Conservation (phyloP, 2,113 vertebrate genomes). For the Phodopus roborovskii region DNA sequence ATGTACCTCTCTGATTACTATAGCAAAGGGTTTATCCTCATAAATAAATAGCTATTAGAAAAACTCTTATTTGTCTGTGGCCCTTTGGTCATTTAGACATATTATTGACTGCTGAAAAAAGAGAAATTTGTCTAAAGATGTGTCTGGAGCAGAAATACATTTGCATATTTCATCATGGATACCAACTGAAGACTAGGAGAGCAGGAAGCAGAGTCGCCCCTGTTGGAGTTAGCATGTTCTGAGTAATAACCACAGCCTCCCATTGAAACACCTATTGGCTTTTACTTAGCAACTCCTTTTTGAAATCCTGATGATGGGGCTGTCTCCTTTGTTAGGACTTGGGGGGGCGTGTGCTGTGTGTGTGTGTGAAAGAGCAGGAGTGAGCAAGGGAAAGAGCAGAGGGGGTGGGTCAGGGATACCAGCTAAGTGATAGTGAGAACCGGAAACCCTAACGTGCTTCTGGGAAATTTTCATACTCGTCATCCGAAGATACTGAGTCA, state of each 20-base stretch:
- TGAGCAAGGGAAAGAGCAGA: not conserved
- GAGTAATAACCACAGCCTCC: not conserved
- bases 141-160: conserved; percentile 12
- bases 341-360: not conserved
- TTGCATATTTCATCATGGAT: not conserved
- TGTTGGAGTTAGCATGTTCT: not conserved
- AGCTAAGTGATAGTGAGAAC: not conserved
- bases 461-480: not conserved
- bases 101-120: not conserved
- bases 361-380: not conserved
- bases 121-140: conserved; percentile 25
- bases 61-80: not conserved
- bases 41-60: not conserved
- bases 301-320: not conserved
- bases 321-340: not conserved
- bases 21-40: not conserved
- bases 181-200: not conserved
- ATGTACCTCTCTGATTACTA: not conserved
- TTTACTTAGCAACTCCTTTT: conserved; percentile 21
- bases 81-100: not conserved
- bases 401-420: not conserved
- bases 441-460: not conserved
- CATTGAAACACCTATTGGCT: conserved; percentile 29
- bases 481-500: conserved; percentile 7
- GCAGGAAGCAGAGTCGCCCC: not conserved